These are phyloP conservation scores for Trinectes maculatus DNA, from an alignment of 2,113 vertebrate species.

Conservation along the genomic window DNA sequence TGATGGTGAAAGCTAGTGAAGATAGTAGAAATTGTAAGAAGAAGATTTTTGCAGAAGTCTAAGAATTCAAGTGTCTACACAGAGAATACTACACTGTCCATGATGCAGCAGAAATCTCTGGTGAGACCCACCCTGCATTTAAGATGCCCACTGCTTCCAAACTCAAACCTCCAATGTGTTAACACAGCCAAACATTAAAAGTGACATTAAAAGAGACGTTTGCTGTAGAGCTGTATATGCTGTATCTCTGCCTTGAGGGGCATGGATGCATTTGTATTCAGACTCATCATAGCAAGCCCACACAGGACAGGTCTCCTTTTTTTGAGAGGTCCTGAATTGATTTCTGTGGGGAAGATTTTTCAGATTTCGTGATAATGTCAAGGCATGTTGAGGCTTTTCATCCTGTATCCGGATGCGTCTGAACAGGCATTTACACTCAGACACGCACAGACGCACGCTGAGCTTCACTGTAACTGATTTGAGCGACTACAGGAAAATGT, in stretches of 20 bases:
- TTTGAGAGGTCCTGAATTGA: constrained; percentile 55
- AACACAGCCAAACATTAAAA: too few species aligned
- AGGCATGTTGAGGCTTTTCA: constrained; percentile 71
- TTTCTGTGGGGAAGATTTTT: constrained; percentile 72
- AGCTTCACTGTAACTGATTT: not conserved
- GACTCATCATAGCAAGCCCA: constrained; percentile 63
- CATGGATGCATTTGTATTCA: constrained; percentile 25
- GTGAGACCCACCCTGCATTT: too few species aligned
- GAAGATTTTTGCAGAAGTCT: not conserved
- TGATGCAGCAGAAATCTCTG: not conserved
- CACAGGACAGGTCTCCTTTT: constrained; percentile 58
- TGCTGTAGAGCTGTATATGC: not conserved
- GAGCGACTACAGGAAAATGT: not conserved
- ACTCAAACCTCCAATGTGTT: too few species aligned
- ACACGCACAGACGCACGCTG: not conserved
- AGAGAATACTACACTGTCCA: not conserved
- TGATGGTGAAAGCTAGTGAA: too few species aligned
- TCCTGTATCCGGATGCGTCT: constrained; percentile 39
- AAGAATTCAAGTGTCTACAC: too few species aligned
- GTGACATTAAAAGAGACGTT: not conserved
- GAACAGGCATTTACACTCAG: constrained; percentile 16
- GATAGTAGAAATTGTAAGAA: not conserved
- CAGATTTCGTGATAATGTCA: constrained; percentile 72
- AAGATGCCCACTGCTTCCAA: too few species aligned
- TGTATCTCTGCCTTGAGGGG: not conserved